Evolutionary conservation across 2,888 invertebrate genomes (phyloP).

Genomic region (Atethmia centrago): DNA sequence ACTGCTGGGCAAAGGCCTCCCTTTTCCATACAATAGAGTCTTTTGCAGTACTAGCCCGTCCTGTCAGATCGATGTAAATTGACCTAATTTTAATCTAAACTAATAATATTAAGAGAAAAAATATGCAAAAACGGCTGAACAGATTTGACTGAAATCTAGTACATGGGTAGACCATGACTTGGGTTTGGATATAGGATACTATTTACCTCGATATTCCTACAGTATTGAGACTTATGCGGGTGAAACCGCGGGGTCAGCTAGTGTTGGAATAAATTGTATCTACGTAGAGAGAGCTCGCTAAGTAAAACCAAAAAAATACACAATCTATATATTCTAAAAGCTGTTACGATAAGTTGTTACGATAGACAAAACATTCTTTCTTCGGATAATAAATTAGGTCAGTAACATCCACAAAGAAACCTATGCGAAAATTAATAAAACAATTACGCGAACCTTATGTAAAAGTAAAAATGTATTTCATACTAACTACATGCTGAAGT

Average conservation of each 20-base stretch:
- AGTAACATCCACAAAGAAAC: constrained; percentile 20
- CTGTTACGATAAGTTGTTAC: neutral
- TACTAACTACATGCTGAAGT: constrained; percentile 65
- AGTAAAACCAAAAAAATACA: no score
- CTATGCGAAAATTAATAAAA: constrained; percentile 47
- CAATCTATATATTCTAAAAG: neutral
- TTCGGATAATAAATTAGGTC: constrained; percentile 17
- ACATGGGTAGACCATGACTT: no score
- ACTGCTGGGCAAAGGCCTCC: neutral
- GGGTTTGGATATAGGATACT: no score
- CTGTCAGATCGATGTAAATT: neutral
- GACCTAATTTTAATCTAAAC: constrained; percentile 8
- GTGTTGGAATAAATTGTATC: neutral
- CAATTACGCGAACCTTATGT: constrained; percentile 54
- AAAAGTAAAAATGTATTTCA: constrained; percentile 61
- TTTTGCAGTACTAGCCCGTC: neutral
- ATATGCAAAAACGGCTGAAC: no score
- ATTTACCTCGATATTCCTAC: no score
- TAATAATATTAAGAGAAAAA: no score
- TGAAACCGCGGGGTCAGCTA: no score
- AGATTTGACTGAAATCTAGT: no score
- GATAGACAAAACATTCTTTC: constrained; percentile 2
- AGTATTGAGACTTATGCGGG: no score
- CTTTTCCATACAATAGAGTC: neutral
- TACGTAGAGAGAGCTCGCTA: neutral